A percentile compares a stretch with the other conserved stretches of the same genome.
phyloP scores from a whole-genome alignment of 2,113 vertebrate species.

The Actenoides lindsayi region DNA sequence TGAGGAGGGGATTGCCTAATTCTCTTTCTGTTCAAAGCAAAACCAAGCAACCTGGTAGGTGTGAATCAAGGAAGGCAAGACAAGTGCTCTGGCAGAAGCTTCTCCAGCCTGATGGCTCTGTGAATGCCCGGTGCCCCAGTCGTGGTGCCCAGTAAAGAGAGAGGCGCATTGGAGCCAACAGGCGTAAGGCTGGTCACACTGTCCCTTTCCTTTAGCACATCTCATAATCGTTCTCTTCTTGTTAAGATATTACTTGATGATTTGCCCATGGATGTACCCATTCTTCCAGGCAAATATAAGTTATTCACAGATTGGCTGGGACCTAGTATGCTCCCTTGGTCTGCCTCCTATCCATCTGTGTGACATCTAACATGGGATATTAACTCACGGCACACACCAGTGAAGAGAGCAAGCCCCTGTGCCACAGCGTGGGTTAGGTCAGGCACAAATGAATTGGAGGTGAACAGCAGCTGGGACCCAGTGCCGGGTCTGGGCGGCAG shows the following conservation, averaged over 20 bases:
- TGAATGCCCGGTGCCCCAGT: not conserved
- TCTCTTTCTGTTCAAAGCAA: not conserved
- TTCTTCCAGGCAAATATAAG: not conserved
- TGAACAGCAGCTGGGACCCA: conserved; percentile 21
- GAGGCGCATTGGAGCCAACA: fast-evolving
- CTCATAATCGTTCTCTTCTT: not conserved
- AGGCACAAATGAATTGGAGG: not conserved
- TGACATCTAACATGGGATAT: not conserved
- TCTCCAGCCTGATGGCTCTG: not conserved
- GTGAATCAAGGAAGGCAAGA: not conserved
- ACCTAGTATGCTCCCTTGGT: not conserved
- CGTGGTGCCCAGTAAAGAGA: not conserved
- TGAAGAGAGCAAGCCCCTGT: not conserved
- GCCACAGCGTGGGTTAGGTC: not conserved
- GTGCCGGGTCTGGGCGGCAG: not conserved
- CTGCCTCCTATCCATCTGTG: not conserved
- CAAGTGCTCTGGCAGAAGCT: not conserved
- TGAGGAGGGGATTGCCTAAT: not conserved
- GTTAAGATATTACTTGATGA: not conserved
- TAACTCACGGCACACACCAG: not conserved
- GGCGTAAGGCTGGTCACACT: not conserved
- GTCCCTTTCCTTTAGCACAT: not conserved
- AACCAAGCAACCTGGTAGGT: not conserved
- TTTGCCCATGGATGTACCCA: not conserved
- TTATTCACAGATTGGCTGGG: not conserved